phyloP scores from a whole-genome alignment of 2,797 vertebrate genomes.

The Ambastaia sidthimunki region DNA sequence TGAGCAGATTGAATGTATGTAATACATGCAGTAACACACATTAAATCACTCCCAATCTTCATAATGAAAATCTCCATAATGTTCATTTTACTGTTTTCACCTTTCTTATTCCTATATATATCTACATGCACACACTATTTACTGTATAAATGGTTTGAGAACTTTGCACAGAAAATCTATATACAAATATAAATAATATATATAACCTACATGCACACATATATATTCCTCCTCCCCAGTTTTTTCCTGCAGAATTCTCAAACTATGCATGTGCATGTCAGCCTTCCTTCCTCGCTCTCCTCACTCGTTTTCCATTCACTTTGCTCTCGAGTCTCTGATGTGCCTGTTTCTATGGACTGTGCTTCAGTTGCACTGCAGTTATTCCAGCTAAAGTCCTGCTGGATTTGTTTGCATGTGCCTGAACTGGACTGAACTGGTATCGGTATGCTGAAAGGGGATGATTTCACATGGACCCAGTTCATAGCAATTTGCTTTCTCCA shows the following conservation, averaged over 20 bases:
- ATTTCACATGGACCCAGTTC: slow-evolving; percentile 74
- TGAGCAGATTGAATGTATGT: slow-evolving; percentile 38
- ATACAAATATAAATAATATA: slow-evolving; percentile 7
- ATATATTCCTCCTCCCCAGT: slow-evolving; percentile 26
- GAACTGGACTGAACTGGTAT: slow-evolving; percentile 60
- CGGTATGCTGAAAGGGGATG: slow-evolving; percentile 68
- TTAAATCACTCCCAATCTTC: slow-evolving; percentile 36
- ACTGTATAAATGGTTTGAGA: too few relatives aligned
- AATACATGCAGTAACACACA: neutral
- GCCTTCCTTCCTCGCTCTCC: slow-evolving; percentile 20
- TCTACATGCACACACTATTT: too few relatives aligned
- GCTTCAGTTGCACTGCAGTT: slow-evolving; percentile 34
- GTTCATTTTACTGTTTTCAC: too few relatives aligned
- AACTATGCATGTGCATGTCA: slow-evolving; percentile 44
- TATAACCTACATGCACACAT: slow-evolving; percentile 13
- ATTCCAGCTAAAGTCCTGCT: slow-evolving; percentile 33
- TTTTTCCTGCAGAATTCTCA: slow-evolving; percentile 29
- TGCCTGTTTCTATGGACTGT: slow-evolving; percentile 11
- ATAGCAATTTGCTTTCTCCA: slow-evolving; percentile 49
- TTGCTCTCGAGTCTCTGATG: slow-evolving; percentile 42
- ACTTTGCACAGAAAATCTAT: too few relatives aligned
- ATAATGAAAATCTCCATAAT: too few relatives aligned
- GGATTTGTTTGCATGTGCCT: slow-evolving; percentile 21
- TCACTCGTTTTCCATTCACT: slow-evolving; percentile 46
- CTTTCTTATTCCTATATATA: too few relatives aligned